phyloP scores from a whole-genome alignment of 1,140 invertebrate species.

The Tetraneura akinire region DNA sequence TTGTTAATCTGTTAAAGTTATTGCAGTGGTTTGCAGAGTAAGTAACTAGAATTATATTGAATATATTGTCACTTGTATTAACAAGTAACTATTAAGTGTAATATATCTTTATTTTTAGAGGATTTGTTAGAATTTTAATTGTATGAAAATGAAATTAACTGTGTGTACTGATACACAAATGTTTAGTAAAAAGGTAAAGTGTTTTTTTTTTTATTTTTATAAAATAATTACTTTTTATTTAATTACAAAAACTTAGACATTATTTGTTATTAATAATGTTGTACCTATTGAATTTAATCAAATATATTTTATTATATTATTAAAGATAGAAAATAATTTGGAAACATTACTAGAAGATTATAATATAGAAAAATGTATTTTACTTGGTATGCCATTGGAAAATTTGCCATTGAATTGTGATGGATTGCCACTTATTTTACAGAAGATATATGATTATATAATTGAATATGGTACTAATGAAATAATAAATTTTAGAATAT shows the following conservation, averaged over 20 bases:
- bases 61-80: too few species aligned
- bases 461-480: conserved; percentile 16
- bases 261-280: background rate
- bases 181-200: conserved; percentile 16
- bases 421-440: conserved; percentile 22
- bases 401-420: conserved; percentile 36
- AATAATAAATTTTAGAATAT: too few species aligned
- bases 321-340: conserved; percentile 11
- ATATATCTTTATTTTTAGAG: background rate
- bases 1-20: conserved; percentile 22
- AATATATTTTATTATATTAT: background rate
- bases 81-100: too few species aligned
- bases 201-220: background rate
- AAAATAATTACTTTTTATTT: background rate
- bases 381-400: conserved; percentile 24
- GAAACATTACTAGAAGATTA: conserved; percentile 32
- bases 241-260: background rate
- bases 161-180: background rate
- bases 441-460: conserved; percentile 33
- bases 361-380: conserved; percentile 12
- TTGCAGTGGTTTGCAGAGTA: conserved; percentile 27
- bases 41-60: too few species aligned
- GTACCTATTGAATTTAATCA: background rate
- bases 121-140: conserved; percentile 19
- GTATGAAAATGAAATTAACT: conserved; percentile 28